Base-by-base conservation (phyloP, 2,888 invertebrate genomes). In the Entomobrya proxima region DNA sequence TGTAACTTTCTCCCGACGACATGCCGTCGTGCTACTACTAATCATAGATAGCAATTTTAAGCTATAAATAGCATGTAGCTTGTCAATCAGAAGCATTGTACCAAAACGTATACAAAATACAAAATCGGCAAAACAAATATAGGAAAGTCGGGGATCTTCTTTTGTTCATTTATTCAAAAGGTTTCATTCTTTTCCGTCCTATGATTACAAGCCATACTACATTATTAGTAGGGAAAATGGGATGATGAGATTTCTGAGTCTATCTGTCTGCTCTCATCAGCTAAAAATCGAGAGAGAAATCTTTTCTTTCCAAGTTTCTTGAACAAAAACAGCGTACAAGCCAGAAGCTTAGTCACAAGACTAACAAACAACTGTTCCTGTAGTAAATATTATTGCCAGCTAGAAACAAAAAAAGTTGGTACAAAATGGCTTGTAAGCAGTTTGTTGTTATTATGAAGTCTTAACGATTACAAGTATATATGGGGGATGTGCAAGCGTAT, bases 391-490 rank as follows among this genome's bases (percentile, higher is more conserved):
- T 24, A 69, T 69, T 24, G 27, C 24, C 44, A 69, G 27, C 15
- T n/a, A n/a, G n/a, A 44, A 40, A 69, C 21, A 69, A 40, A 69
- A 64, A 37, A 37, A 67, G 69, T 69, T 27, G 11, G 64, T 24
- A 40, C 61, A 35, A 64, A 69, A 69, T n/a, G 30, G 44, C 40
- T 24, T 69, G 69, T 44, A 69, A 44, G 44, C 69, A 44, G 15
- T 69, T 69, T 69, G 69, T 69, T 69, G 69, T 69, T 44, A 69
- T 69, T 69, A 69, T 69, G 44, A n/a, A 69, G 69, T 69, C 44
- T 69, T 69, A 69, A 44, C 69, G 69, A 69, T 69, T 44, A 21
- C 69, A 40, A 35, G 32, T 18, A 35, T 18, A 30, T 35, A 18
- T 35, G 9, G 32, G 35, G 5, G n/a, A n/a, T 35, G 7, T 32